These are phyloP conservation scores for Drosophila nigricruria DNA, from an alignment of 2,888 invertebrate species.

Conservation along the genomic window DNA sequence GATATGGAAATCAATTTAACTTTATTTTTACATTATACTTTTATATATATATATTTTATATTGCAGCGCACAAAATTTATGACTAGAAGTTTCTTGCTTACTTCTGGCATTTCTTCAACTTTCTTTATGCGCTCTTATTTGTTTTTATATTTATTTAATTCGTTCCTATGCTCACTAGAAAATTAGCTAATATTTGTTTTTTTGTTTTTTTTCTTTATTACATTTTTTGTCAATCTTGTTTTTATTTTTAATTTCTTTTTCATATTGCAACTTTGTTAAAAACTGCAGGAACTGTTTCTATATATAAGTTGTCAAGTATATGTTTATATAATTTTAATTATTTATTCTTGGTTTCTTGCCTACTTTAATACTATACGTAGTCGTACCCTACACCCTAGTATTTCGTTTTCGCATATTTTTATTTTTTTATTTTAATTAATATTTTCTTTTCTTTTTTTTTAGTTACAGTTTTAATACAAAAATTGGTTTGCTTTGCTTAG, in stretches of 20 bases:
- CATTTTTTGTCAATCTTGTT: constrained; percentile 24
- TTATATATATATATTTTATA: constrained; percentile 13
- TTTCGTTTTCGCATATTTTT: constrained; percentile 49
- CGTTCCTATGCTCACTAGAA: constrained; percentile 50
- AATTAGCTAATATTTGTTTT: constrained; percentile 41
- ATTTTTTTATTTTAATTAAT: constrained; percentile 27
- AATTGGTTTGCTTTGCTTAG: constrained; percentile 54
- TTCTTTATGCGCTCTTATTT: constrained; percentile 36
- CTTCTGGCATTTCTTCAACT: constrained; percentile 50
- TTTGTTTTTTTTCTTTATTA: neutral
- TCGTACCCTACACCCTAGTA: constrained; percentile 59
- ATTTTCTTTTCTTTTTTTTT: constrained; percentile 14
- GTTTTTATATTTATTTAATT: constrained; percentile 32
- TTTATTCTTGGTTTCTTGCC: constrained; percentile 36
- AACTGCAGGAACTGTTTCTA: constrained; percentile 77
- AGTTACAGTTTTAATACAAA: constrained; percentile 60
- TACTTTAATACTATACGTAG: constrained; percentile 51
- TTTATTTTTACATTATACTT: constrained; percentile 5
- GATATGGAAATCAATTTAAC: constrained; percentile 53
- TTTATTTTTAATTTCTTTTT: constrained; percentile 20
- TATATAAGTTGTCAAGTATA: constrained; percentile 49
- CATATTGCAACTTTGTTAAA: constrained; percentile 69
- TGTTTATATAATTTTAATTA: constrained; percentile 17
- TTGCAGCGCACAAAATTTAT: constrained; percentile 51
- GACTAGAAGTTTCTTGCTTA: constrained; percentile 62